Conservation (phyloP, 2,888 invertebrate species). For the Arrhopalites spinosus region DNA sequence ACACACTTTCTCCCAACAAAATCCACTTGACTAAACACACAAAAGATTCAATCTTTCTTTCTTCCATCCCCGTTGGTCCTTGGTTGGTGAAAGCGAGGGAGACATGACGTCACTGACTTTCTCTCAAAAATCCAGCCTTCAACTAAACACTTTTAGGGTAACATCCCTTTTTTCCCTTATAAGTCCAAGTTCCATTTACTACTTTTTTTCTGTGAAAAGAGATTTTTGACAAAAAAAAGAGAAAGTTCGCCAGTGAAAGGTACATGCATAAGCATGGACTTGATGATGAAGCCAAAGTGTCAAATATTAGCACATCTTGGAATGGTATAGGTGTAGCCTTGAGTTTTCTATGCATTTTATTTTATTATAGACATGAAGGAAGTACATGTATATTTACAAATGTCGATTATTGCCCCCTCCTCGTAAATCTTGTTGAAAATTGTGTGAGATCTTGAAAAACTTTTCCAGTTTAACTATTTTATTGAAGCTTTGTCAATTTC, state of each 20-base stretch:
- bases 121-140: neutral
- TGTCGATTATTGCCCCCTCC: neutral
- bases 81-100: neutral
- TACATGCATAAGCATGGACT: too few species aligned
- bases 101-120: neutral
- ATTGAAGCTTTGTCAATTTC: neutral
- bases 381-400: neutral
- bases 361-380: too few species aligned
- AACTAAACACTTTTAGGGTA: neutral
- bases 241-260: too few species aligned
- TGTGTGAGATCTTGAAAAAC: neutral
- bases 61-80: constrained; percentile 3
- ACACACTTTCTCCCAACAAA: constrained; percentile 21
- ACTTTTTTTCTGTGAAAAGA: too few species aligned
- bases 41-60: constrained; percentile 44
- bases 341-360: too few species aligned
- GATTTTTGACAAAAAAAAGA: too few species aligned
- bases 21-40: constrained; percentile 46
- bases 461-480: constrained; percentile 6
- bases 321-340: neutral
- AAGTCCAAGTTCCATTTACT: neutral
- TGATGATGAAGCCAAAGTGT: neutral
- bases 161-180: neutral
- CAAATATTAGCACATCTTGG: neutral
- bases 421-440: neutral